Percentiles rank a stretch among this genome's conserved stretches.
Conservation (phyloP, 2,797 vertebrate species). For the Rhabdomys pumilio region DNA sequence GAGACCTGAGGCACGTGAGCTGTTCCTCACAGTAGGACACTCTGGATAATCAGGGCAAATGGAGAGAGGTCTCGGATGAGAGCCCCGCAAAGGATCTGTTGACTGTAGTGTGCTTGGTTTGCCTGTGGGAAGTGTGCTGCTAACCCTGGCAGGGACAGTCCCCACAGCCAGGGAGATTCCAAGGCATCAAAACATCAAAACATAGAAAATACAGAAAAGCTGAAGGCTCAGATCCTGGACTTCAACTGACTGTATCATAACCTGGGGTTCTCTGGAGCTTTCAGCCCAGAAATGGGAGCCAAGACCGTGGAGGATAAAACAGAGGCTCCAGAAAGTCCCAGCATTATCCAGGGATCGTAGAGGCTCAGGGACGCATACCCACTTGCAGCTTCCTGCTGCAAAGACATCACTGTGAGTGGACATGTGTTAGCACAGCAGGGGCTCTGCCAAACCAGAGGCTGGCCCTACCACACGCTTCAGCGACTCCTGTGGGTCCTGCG, state of each 20-base stretch:
- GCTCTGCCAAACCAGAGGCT: not conserved
- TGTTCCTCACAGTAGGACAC: not conserved
- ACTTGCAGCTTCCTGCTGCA: not conserved
- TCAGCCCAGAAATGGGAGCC: not conserved
- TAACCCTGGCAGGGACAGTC: not conserved
- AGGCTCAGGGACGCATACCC: not conserved
- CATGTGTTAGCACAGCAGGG: not conserved
- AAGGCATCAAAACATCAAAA: not conserved
- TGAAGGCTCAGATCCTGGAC: not conserved
- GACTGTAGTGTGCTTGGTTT: not conserved
- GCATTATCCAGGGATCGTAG: fast-evolving
- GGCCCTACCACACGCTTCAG: not conserved
- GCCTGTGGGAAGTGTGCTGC: fast-evolving
- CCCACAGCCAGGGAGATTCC: not conserved
- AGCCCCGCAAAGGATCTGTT: not conserved
- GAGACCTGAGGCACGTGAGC: not conserved
- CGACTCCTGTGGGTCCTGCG: fast-evolving
- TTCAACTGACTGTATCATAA: fast-evolving
- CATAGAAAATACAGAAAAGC: not conserved
- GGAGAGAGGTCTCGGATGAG: not conserved
- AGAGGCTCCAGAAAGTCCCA: no score
- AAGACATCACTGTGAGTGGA: not conserved
- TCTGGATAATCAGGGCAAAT: not conserved
- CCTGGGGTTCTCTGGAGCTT: fast-evolving
- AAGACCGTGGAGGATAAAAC: fast-evolving